Base-by-base conservation (phyloP, 2,113 vertebrate genomes). In the Esox niger region DNA sequence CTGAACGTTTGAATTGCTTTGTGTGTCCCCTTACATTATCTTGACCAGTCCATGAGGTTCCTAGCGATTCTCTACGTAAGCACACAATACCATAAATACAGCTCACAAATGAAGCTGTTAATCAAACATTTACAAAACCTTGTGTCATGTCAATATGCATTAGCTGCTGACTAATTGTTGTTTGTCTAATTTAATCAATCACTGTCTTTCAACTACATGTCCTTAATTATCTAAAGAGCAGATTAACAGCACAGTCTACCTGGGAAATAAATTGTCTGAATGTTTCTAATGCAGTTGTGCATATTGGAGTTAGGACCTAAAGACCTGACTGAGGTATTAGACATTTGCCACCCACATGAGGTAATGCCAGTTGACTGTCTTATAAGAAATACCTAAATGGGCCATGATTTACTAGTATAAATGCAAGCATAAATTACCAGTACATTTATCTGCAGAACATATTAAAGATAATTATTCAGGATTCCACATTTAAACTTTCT, bases 181-280 rank as follows among this genome's bases (percentile, higher is more conserved):
- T 88, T 90, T 85, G 85, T 88, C 84, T 82, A 88, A 91, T 90
- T n/a, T 80, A 88, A 91, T 92, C 86, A 88, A 83, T 88, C 71
- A 71, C 80, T 80, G 80, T 85, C 79, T 86, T 84, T 73, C 78
- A 67, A 83, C 77, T 84, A 78, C 65, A 79, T 79, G 77, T 75
- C 75, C 86, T 86, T 86, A 83, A 85, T 84, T 85, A 74, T 70
- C 73, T 83, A 78, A 86, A 80, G 84, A 81, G 80, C 65, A 54
- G 82, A 73, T 78, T 75, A 78, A 82, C 46, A 32, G 70, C 75
- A 56, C 71, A 76, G 61, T 73, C 80, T 70, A 47, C 69, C 31
- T 60, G 56, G 29, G 58, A 68, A 84, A 82, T 77, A 83, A 86
- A 43, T 43, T 15, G 13, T 85, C 85, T 80, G 43, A n/a, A 66